phyloP scores from a whole-genome alignment of 2,888 invertebrate species.

The Caenorhabditis macrosperma region DNA sequence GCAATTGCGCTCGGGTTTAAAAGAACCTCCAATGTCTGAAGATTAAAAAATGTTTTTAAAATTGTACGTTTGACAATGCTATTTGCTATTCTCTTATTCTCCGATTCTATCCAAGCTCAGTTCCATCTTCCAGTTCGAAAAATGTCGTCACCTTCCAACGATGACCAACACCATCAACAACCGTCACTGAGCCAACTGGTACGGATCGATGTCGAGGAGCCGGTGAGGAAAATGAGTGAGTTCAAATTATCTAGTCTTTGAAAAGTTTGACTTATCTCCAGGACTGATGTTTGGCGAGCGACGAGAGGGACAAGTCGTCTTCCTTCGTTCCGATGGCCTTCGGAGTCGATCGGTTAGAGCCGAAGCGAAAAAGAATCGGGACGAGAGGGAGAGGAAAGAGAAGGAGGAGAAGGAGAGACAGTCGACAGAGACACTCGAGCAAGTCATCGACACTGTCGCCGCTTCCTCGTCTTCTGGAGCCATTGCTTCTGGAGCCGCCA shows the following conservation, averaged over 20 bases:
- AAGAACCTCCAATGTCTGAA: too few relatives aligned
- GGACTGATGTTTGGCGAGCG: conserved; percentile 38
- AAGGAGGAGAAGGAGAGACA: neutral
- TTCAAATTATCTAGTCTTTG: neutral
- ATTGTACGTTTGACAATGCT: too few relatives aligned
- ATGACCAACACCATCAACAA: neutral
- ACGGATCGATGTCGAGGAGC: conserved; percentile 17
- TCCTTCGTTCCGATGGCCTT: conserved; percentile 30
- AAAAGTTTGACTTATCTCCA: neutral
- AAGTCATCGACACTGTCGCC: conserved; percentile 28
- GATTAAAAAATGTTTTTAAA: too few relatives aligned
- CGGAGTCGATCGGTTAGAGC: conserved; percentile 16
- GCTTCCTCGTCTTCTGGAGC: neutral
- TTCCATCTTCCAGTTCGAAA: too few relatives aligned
- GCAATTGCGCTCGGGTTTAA: too few relatives aligned
- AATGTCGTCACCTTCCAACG: neutral
- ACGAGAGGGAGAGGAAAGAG: neutral
- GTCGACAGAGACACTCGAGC: neutral
- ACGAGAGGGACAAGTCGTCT: conserved; percentile 14
- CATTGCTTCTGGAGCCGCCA: neutral
- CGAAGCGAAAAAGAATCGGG: conserved; percentile 1
- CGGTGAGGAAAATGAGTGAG: conserved; percentile 37
- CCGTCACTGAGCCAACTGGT: conserved; percentile 16
- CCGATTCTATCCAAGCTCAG: too few relatives aligned
- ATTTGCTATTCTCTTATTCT: too few relatives aligned